Base-by-base conservation (phyloP, 2,888 invertebrate genomes). In the Rhimphoctona megacephalus region DNA sequence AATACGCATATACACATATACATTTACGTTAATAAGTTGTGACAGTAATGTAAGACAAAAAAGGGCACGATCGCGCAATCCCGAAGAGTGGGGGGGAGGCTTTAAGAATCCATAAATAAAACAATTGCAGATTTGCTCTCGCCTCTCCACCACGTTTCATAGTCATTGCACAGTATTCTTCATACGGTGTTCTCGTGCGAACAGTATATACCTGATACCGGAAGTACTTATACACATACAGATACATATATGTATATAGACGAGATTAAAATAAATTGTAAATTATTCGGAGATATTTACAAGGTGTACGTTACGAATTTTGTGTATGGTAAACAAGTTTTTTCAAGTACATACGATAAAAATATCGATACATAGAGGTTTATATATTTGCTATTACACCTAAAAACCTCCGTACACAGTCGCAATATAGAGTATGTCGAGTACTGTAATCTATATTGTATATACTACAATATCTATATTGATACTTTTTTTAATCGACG, bases 401-500 rank as follows among this genome's bases (percentile, higher is more conserved):
- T 61, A 39, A 61, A 61, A n/a, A 39, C 17, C 19, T 73, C 11
- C 9, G 4, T 73, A 49, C 22, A 5, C n/a, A 9, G 33, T 54
- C 33, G 54, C 49, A 19, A 54, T 61, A 57, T 54, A 54, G 22
- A 76, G 76, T 76, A 76, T 76, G 77, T 77, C 73, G 80, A 81
- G 72, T 70, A 70, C 46, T 19, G 76, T 78, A 73, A 85, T 69
- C 67, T 78, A 67, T 83, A 52, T 81, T 57, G 25, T 46, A 64
- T 22, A 25, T 46, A 80, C 78, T 66, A n/a, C 43, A 43, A 70
- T 74, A 81, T 81, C 77, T 76, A 57, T 86, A 57, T 85, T 89
- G 90, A 91, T 90, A 91, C 91, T 91, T 72, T 93, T 93, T 93
- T 91, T 92, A 92, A 93, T 93, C 93, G 92, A 93, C 93, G 92